Evolutionary conservation across 2,888 invertebrate species (phyloP), one percentile per base, ranked within the genome.

Genomic region (Caenorhabditis sp.): DNA sequence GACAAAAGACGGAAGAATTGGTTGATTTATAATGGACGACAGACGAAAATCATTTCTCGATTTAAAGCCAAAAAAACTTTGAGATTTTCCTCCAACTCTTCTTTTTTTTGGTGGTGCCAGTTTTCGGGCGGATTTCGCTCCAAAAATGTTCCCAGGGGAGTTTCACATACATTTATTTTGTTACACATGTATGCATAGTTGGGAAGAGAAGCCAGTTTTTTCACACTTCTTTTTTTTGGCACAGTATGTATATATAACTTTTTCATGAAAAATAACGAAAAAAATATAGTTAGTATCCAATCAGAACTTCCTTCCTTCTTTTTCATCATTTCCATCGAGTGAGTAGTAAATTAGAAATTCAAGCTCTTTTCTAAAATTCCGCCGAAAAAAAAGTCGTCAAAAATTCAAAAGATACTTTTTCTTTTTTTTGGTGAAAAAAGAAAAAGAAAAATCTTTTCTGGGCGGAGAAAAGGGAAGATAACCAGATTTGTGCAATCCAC

Each of bases 1-100:
- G 36, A 57, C 31, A 31, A 31, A 31, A 31, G 31, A 63, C 58
- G 58, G 64, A 59, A 65, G 65, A 65, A 65, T 59, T 53, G 65
- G 14, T 59, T 65, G 65, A 65, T 64, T 64, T 64, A 64, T 64
- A 64, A 58, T 55, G 57, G 58, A 53, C 66, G 58, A 60, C 60
- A 61, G 57, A 53, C 60, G 43, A 43, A n/a, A 43, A 43, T 43
- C 43, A 43, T 43, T 43, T 10, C 43, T 43, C 43, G 43, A 10
- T 43, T 43, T 17, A 5, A 14, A 17, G 12, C 17, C 43, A 17
- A 10, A 43, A 43, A 43, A 43, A 10, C 17, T 43, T 43, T 43
- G 31, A 31, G 10, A 6, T 31, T n/a, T 36, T 36, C 36, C 36
- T 36, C 36, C 36, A 8, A 5, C 6, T 3, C 43, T 43, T 43